Evolutionary conservation across 1,140 invertebrate species (phyloP).

Genomic region (Drosophila ananassae): DNA sequence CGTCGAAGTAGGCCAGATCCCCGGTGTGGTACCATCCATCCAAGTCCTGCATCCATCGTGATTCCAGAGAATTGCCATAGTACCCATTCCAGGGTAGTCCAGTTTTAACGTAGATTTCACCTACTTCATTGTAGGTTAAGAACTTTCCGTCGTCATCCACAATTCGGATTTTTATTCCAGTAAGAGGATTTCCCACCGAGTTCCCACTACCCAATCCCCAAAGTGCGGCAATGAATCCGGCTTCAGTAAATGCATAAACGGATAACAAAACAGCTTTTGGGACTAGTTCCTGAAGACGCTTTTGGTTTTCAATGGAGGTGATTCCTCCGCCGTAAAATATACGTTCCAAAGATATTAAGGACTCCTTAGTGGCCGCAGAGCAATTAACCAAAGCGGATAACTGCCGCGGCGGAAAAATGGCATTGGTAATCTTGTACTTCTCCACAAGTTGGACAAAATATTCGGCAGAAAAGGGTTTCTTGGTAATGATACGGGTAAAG

Average conservation of each 20-base stretch:
- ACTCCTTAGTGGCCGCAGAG: conserved; percentile 38
- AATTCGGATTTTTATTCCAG: conserved; percentile 54
- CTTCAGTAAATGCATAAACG: conserved; percentile 60
- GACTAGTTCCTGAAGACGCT: conserved; percentile 49
- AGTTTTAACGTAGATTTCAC: conserved; percentile 82
- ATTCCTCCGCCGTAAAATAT: conserved; percentile 50
- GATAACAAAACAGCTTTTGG: conserved; percentile 40
- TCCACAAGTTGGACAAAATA: conserved; percentile 51
- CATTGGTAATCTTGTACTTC: conserved; percentile 66
- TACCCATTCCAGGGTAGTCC: conserved; percentile 81
- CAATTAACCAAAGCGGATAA: conserved; percentile 44
- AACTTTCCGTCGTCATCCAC: conserved; percentile 65
- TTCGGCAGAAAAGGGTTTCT: conserved; percentile 47
- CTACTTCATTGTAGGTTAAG: conserved; percentile 68
- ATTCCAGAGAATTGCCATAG: conserved; percentile 86
- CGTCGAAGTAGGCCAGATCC: conserved; percentile 89
- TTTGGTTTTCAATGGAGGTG: conserved; percentile 25
- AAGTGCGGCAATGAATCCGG: conserved; percentile 37
- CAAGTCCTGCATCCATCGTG: conserved; percentile 85
- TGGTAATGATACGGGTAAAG: conserved; percentile 61
- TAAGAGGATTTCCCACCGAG: conserved; percentile 44
- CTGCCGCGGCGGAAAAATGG: conserved; percentile 40
- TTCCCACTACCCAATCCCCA: conserved; percentile 28
- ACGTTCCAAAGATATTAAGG: conserved; percentile 30
- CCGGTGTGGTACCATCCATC: conserved; percentile 90